A percentile compares a stretch with the other conserved stretches of the same genome.
Evolutionary conservation across 2,113 vertebrate species (phyloP).

Genomic region (Rhadina sibilatrix): DNA sequence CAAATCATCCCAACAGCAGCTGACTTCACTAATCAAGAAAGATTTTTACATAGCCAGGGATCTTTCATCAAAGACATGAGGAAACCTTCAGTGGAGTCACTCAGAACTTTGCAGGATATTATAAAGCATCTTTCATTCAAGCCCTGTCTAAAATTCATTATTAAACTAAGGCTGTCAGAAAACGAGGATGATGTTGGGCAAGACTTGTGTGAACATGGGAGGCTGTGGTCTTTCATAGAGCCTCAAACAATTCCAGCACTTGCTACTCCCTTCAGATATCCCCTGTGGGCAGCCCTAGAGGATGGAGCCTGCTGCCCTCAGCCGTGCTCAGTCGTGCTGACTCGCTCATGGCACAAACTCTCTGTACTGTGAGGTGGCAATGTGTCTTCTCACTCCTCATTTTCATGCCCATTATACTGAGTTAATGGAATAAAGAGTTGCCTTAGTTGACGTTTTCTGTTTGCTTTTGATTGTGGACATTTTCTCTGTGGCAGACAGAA

Average conservation of each 20-base stretch:
- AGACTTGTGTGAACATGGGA: neutral
- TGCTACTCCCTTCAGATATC: fast-evolving
- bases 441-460: neutral
- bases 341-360: fast-evolving
- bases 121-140: conserved; percentile 24
- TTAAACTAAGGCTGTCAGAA: neutral
- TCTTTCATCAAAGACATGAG: conserved; percentile 30
- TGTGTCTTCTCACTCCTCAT: neutral
- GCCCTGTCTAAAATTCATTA: neutral
- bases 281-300: neutral
- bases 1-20: conserved; percentile 36
- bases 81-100: conserved; percentile 9
- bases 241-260: neutral
- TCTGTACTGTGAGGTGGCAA: neutral
- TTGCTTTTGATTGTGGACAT: neutral
- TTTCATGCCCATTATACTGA: neutral
- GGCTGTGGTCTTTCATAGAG: neutral
- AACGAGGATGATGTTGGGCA: neutral
- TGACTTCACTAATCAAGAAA: conserved; percentile 50
- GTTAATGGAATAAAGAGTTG: neutral
- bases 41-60: conserved; percentile 41
- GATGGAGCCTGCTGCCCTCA: neutral
- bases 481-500: neutral
- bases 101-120: conserved; percentile 22
- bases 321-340: fast-evolving